A percentile compares a stretch with the other conserved stretches of the same genome.
Evolutionary conservation across 2,113 vertebrate species (phyloP).

Genomic region (Siniperca knerii): DNA sequence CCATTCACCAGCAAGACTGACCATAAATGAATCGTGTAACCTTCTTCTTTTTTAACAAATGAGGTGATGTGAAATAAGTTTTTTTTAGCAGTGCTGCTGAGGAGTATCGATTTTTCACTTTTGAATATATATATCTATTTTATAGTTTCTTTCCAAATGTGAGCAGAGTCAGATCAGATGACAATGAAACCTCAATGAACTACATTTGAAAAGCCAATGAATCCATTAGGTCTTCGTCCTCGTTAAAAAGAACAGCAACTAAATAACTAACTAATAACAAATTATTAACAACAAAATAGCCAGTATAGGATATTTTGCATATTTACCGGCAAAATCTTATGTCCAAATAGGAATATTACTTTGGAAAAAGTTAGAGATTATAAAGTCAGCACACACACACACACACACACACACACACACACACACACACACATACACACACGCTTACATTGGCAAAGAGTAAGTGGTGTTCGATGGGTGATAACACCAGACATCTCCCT

Average conservation of each 20-base stretch:
- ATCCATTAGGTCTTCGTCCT: neutral
- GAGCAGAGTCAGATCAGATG: neutral
- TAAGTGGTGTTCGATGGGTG: too few relatives aligned
- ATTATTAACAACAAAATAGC: neutral
- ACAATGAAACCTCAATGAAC: neutral
- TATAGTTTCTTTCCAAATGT: neutral
- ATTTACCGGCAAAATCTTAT: neutral
- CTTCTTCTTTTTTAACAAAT: neutral
- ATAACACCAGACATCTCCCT: neutral
- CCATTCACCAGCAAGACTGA: constrained; percentile 21
- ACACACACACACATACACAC: neutral
- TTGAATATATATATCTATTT: neutral
- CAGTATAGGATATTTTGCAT: neutral
- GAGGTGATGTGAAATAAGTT: neutral
- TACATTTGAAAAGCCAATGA: neutral
- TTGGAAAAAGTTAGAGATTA: neutral
- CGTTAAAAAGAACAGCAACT: neutral
- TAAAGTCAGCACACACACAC: neutral
- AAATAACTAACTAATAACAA: neutral
- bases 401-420: neutral
- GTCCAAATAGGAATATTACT: neutral
- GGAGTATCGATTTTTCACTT: neutral
- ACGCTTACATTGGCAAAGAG: too few relatives aligned
- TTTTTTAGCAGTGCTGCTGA: neutral
- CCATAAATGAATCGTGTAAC: neutral